A percentile compares a stretch with the other conserved stretches of the same genome.
Conservation (phyloP, 2,888 invertebrate genomes). For the Macaria liturata region DNA sequence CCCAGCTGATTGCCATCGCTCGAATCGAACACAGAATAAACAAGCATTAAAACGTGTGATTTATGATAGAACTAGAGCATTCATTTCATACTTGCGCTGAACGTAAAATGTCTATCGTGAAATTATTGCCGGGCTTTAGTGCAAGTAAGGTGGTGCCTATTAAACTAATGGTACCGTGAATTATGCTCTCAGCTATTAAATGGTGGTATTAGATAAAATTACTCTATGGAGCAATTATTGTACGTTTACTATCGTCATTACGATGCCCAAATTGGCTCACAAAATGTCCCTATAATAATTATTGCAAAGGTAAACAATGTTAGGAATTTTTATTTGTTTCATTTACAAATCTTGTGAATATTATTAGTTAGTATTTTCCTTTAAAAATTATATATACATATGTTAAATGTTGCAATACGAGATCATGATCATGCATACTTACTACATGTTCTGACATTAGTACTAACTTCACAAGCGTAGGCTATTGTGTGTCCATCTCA, state of each 20-base stretch:
- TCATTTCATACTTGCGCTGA: constrained; percentile 43
- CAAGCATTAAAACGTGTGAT: constrained; percentile 71
- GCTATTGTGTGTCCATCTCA: no score
- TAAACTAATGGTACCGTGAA: constrained; percentile 33
- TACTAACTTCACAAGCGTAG: no score
- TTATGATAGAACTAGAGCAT: constrained; percentile 55
- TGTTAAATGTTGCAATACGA: no score
- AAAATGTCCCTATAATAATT: background rate
- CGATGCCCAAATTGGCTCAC: background rate
- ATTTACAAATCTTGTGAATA: no score
- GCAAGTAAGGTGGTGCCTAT: constrained; percentile 33
- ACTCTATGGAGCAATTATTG: constrained; percentile 20
- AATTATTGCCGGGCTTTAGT: constrained; percentile 37
- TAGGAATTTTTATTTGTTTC: no score
- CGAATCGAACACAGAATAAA: constrained; percentile 65
- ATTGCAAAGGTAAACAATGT: no score
- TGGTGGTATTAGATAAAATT: constrained; percentile 25
- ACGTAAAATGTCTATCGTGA: constrained; percentile 36
- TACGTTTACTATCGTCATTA: constrained; percentile 6
- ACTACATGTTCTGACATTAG: no score
- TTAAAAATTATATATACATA: no score
- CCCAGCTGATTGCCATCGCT: constrained; percentile 72
- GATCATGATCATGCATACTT: no score
- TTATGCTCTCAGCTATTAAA: constrained; percentile 30
- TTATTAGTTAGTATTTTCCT: no score